Conservation (phyloP, 2,113 vertebrate species). For the Furnarius figulus region DNA sequence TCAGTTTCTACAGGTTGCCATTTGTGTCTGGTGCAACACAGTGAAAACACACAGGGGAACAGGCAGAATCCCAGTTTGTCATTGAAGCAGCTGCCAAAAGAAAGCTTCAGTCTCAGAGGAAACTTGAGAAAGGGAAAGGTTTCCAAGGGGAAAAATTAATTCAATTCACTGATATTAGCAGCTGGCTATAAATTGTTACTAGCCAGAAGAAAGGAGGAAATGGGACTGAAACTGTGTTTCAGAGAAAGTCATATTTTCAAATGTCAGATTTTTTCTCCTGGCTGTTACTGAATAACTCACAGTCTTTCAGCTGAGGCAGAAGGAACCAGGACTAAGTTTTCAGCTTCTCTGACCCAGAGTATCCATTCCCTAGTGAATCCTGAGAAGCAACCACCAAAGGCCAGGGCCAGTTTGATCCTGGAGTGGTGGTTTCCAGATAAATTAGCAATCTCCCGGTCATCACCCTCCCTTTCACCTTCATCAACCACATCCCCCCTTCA, state of each 20-base stretch:
- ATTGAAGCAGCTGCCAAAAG: background rate
- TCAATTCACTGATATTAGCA: background rate
- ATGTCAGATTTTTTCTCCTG: background rate
- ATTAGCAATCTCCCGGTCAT: background rate
- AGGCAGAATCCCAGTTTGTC: background rate
- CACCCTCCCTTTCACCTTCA: background rate
- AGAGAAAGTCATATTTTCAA: background rate
- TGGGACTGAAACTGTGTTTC: background rate
- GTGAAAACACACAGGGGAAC: background rate
- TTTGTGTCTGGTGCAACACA: accelerated
- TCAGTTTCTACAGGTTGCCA: background rate
- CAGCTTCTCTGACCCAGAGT: background rate
- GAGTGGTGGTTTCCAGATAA: background rate
- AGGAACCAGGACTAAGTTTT: background rate
- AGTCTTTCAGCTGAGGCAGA: background rate
- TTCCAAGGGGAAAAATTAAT: background rate
- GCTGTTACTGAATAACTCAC: background rate
- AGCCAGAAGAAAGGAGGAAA: background rate
- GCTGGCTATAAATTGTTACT: background rate
- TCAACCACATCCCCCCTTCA: no score
- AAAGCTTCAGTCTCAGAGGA: background rate
- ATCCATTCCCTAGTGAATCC: background rate
- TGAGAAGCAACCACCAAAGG: background rate
- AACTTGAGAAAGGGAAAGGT: background rate
- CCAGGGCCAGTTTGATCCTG: background rate